Base-by-base conservation (phyloP, 2,888 invertebrate species). In the Alentia gelatinosa region DNA sequence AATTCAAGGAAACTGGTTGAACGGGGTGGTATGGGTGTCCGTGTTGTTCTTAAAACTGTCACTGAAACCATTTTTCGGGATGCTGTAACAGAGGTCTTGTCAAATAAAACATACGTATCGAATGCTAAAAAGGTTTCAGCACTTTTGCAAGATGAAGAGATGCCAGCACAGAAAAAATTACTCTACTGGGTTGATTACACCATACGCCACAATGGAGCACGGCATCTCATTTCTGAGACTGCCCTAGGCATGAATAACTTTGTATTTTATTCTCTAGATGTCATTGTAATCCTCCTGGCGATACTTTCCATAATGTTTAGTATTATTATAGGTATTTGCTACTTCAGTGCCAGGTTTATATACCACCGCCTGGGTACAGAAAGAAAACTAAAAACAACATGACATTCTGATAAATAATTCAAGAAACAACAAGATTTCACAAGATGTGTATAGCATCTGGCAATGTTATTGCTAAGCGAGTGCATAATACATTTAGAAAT, bases 101-200 rank as follows among this genome's bases (percentile, higher is more conserved):
- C 35, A 3, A 50, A 89, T 33, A 7, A n/a, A 1, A 42, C n/a
- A 15, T 89, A 89, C 33, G 35, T 37, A 33, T 15, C 9, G 50
- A 89, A 89, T n/a, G 89, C 89, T 19, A 23, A 37, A 42, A 63
- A 68, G 50, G 68, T 35, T 5, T 30, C 89, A 7, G 15, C 23
- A 3, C 63, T 68, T 26, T n/a, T 89, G 15, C 12, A 89, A 35
- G 89, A 89, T 68, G 37, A 63, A 37, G 37, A 47, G 68, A 35
- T 89, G 89, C 26, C 35, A 23, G 50, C 89, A 19, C 89, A 33
- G 26, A 15, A 88, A 23, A 88, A n/a, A n/a, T 30, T 88, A 9
- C 42, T 88, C 35, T 88, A 42, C 30, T 88, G 88, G 88, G 50
- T 88, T n/a, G 88, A 88, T 26, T 88, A 88, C 26, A 35, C 35